phyloP scores from a whole-genome alignment of 2,888 invertebrate genomes.

The Drosophila bunnanda region DNA sequence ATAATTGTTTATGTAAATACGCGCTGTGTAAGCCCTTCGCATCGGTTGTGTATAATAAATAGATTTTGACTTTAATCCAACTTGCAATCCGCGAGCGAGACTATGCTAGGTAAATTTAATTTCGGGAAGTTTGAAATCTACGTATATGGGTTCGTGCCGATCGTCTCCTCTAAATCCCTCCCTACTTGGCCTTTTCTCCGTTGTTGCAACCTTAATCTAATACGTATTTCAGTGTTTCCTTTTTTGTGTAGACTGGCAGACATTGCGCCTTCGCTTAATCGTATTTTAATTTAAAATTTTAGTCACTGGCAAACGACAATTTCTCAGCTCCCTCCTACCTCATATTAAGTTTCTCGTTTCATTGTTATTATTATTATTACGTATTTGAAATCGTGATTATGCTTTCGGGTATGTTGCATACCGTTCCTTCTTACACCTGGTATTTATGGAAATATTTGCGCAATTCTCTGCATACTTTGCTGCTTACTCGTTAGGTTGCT shows the following conservation, averaged over 20 bases:
- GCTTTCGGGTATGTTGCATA: slow-evolving; percentile 80
- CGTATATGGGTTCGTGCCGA: slow-evolving; percentile 68
- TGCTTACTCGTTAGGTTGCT: slow-evolving; percentile 30
- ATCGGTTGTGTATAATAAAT: slow-evolving; percentile 63
- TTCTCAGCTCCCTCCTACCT: slow-evolving; percentile 38
- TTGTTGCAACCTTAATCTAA: slow-evolving; percentile 83
- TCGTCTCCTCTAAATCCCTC: slow-evolving; percentile 21
- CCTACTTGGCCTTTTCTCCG: slow-evolving; percentile 46
- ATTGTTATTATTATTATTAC: slow-evolving; percentile 66
- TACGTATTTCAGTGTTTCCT: slow-evolving; percentile 83
- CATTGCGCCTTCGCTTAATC: slow-evolving; percentile 39
- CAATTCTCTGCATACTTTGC: slow-evolving; percentile 24
- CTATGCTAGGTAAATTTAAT: slow-evolving; percentile 55
- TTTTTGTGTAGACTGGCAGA: slow-evolving; percentile 36
- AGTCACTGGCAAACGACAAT: slow-evolving; percentile 82
- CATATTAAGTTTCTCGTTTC: slow-evolving; percentile 29
- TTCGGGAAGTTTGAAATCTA: slow-evolving; percentile 76
- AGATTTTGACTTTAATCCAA: slow-evolving; percentile 64
- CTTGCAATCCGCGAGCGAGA: slow-evolving; percentile 51
- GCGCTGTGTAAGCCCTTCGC: slow-evolving; percentile 57
- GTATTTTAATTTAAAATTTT: slow-evolving; percentile 62
- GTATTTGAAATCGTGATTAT: slow-evolving; percentile 82
- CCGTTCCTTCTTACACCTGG: slow-evolving; percentile 63
- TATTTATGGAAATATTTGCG: slow-evolving; percentile 70
- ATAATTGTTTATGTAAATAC: slow-evolving; percentile 67